Base-by-base conservation (phyloP, 2,888 invertebrate genomes). In the Sericinus montela region DNA sequence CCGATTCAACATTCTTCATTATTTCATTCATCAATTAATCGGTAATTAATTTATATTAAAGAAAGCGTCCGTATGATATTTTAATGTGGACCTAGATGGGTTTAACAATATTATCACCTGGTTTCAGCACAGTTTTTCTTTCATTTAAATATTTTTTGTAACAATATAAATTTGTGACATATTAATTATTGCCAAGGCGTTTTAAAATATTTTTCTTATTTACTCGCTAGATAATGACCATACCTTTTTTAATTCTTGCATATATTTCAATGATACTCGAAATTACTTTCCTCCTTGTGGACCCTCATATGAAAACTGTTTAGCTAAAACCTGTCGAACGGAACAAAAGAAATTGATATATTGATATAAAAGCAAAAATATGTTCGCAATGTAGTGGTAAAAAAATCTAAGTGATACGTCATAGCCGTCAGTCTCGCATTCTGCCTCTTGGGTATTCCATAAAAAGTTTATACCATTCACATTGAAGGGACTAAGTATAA, bases 281-380 rank as follows among this genome's bases (percentile, higher is more conserved):
- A 32, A 32, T 32, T 10, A 40, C 35, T 40, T 48, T 46, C 43
- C 42, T 38, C 38, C 40, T 45, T 30, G 39, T 13, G 52, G 32
- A 48, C 48, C 48, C 44, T 48, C 38, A 40, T 30, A 28, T 40
- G 50, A 68, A 62, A 63, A 62, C 64, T 61, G 63, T 72, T 71
- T 65, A 57, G 55, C 57, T 62, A 63, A 72, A 72, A 67, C 69
- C 49, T 63, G 80, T 79, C 79, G 63, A 75, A 62, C 62, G 62
- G 65, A 63, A 78, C 75, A 80, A 82, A 77, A 74, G 77, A 80
- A 81, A 80, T 84, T 87, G 87, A 88, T 85, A 75, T 75, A 85
- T 86, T 78, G 84, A 80, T 69, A 80, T 88, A 87, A 88, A 84
- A 88, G 88, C 86, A 87, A 87, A 88, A 84, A 83, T 86, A 84